Evolutionary conservation across 2,113 vertebrate species (phyloP).

Genomic region (Bubo bubo): DNA sequence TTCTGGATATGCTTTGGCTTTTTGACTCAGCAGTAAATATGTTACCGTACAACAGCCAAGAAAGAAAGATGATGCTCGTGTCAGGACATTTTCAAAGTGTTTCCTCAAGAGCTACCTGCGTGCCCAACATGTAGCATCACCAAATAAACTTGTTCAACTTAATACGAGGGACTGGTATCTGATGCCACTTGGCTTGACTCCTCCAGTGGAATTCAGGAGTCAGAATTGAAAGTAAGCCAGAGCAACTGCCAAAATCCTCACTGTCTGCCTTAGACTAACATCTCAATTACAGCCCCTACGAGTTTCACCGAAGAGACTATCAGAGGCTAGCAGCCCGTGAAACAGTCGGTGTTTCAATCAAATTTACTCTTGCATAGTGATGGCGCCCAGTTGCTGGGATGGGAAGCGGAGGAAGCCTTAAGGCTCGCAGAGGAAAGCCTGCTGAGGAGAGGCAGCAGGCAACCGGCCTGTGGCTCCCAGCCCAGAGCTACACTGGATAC

Average conservation of each 20-base stretch:
- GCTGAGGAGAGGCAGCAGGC: background rate
- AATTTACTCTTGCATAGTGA: background rate
- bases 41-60: background rate
- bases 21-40: constrained; percentile 28
- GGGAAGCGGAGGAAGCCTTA: background rate
- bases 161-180: background rate
- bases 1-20: constrained; percentile 8
- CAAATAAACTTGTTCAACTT: background rate
- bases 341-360: background rate
- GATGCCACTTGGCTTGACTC: background rate
- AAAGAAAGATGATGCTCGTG: background rate
- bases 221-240: background rate
- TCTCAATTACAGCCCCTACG: background rate
- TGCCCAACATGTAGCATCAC: background rate
- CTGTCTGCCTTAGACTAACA: background rate
- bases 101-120: background rate
- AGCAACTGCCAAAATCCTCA: background rate
- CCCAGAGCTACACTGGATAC: rapidly evolving
- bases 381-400: background rate
- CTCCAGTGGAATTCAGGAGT: background rate
- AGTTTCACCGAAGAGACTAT: background rate
- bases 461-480: background rate
- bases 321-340: background rate
- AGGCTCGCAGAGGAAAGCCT: background rate
- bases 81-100: constrained; percentile 17